Evolutionary conservation across 2,797 vertebrate genomes (phyloP).

Genomic region (Typhlichthys subterraneus): DNA sequence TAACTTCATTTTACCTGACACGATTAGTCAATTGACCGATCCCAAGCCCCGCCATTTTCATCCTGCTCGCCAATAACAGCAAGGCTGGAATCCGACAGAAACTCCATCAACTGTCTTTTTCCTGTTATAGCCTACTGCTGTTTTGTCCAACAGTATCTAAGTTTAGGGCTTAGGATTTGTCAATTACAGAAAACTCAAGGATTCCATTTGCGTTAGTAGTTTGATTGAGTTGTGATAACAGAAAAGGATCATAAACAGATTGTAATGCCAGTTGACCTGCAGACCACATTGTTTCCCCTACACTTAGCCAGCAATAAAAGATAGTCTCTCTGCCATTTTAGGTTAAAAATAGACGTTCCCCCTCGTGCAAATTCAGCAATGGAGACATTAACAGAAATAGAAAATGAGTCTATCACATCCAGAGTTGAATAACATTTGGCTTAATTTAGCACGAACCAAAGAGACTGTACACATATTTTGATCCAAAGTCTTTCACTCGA

Average conservation of each 20-base stretch:
- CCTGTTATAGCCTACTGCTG: no score
- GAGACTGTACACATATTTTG: not conserved
- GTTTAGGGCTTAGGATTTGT: no score
- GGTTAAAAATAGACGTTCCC: slow-evolving; percentile 10
- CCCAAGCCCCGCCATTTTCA: no score
- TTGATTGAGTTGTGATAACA: slow-evolving; percentile 41
- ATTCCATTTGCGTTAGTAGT: slow-evolving; percentile 35
- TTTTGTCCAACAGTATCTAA: no score
- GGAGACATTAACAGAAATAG: slow-evolving; percentile 28
- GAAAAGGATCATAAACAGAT: slow-evolving; percentile 23
- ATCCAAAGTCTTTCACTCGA: no score
- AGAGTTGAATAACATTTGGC: slow-evolving; percentile 5
- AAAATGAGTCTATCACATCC: slow-evolving; percentile 16
- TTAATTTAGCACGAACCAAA: slow-evolving; percentile 6
- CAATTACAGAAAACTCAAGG: slow-evolving; percentile 24
- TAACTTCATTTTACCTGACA: slow-evolving; percentile 15
- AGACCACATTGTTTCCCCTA: not conserved
- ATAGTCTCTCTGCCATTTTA: not conserved
- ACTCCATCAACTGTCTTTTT: no score
- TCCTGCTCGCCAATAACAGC: no score
- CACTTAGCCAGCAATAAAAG: not conserved
- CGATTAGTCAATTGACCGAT: not conserved
- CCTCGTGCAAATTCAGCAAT: slow-evolving; percentile 11
- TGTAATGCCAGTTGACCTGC: not conserved
- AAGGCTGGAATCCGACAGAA: no score